Evolutionary conservation across 2,797 vertebrate genomes (phyloP).

Genomic region (Momotus momota): DNA sequence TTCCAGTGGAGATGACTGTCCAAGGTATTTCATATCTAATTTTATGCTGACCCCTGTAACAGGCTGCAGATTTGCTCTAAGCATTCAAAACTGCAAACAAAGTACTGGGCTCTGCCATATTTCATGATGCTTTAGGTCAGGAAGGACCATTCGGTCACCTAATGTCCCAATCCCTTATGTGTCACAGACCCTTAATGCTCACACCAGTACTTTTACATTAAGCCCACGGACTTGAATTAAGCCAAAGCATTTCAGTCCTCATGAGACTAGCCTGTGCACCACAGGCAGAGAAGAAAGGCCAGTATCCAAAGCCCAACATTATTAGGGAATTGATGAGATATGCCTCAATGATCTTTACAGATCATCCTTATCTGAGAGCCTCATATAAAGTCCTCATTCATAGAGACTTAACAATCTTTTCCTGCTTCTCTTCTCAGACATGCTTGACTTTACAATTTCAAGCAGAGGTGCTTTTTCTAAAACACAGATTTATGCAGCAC

Average conservation of each 20-base stretch:
- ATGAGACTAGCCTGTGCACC: background rate
- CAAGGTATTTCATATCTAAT: background rate
- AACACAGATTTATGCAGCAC: background rate
- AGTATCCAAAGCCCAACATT: background rate
- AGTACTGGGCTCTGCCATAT: background rate
- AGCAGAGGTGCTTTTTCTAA: constrained; percentile 6
- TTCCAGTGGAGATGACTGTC: background rate
- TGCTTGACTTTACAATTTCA: background rate
- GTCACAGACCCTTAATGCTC: background rate
- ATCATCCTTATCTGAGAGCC: background rate
- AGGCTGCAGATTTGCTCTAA: background rate
- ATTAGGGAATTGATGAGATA: background rate
- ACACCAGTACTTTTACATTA: background rate
- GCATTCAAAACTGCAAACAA: background rate
- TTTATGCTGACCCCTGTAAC: background rate
- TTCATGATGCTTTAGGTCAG: background rate
- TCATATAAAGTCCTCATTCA: constrained; percentile 7
- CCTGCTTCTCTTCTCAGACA: background rate
- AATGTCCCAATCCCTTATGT: fast-evolving
- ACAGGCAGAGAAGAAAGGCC: background rate
- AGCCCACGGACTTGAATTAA: background rate
- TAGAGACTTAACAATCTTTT: background rate
- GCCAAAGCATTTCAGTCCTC: background rate
- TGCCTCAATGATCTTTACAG: background rate
- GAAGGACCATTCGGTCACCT: background rate